These are phyloP conservation scores for Halichoeres trimaculatus DNA, from an alignment of 2,113 vertebrate species.

Conservation along the genomic window DNA sequence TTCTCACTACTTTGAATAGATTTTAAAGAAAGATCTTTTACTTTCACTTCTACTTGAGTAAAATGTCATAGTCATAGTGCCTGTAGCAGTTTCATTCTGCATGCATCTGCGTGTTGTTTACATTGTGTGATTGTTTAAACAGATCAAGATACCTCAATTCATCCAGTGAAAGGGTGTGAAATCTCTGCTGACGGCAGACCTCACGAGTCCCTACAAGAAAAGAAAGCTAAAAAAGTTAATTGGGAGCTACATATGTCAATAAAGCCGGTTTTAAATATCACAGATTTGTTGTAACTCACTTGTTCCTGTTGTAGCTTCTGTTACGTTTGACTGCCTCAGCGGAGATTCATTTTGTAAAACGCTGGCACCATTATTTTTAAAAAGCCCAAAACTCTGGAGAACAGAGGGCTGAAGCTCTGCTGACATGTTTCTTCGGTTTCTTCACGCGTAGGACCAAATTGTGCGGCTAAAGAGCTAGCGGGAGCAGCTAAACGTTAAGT, in stretches of 20 bases:
- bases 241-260: not conserved
- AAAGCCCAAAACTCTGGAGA: not conserved
- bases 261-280: not conserved
- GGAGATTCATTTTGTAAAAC: not conserved
- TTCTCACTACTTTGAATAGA: too few species aligned
- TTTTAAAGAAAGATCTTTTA: too few species aligned
- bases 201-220: constrained; percentile 12
- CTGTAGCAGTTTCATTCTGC: too few species aligned
- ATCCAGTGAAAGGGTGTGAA: constrained; percentile 56
- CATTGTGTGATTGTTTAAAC: too few species aligned
- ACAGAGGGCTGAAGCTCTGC: not conserved
- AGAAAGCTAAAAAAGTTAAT: not conserved
- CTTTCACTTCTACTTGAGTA: too few species aligned
- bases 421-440: constrained; percentile 29
- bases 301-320: not conserved
- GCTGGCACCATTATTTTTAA: not conserved
- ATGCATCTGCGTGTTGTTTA: too few species aligned
- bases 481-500: not conserved
- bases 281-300: constrained; percentile 30
- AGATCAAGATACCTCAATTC: constrained; percentile 56
- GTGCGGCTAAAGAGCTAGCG: not conserved
- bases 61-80: too few species aligned
- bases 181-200: constrained; percentile 23
- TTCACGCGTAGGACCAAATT: not conserved
- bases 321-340: not conserved